phyloP scores from a whole-genome alignment of 2,797 vertebrate genomes.

The Pipistrellus pygmaeus region DNA sequence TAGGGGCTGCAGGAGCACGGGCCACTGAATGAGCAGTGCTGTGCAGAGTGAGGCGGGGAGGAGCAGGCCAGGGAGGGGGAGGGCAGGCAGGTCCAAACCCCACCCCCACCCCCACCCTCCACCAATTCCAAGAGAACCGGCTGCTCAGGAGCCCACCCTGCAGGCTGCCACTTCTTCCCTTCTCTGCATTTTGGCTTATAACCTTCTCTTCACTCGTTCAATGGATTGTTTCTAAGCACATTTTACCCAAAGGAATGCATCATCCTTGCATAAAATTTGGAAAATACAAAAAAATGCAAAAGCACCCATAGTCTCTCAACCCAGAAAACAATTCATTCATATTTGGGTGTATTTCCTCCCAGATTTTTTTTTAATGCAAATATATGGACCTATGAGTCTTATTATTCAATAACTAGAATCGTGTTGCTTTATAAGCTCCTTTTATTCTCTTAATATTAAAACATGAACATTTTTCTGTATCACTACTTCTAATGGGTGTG shows the following conservation, averaged over 20 bases:
- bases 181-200: not conserved
- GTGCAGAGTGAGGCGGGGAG: not conserved
- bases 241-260: not conserved
- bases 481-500: not conserved
- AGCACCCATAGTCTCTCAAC: not conserved
- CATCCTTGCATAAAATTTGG: not conserved
- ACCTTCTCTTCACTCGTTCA: not conserved
- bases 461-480: not conserved
- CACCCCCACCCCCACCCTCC: no score
- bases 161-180: not conserved
- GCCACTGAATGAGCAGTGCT: not conserved
- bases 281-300: not conserved
- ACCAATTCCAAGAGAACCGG: fast-evolving
- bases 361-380: not conserved
- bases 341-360: not conserved
- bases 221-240: not conserved
- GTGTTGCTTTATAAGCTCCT: not conserved
- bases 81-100: no score
- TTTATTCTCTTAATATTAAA: slow-evolving; percentile 28
- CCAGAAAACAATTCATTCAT: not conserved
- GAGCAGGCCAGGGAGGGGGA: no score
- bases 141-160: fast-evolving
- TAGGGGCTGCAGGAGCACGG: not conserved
- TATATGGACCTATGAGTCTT: not conserved
- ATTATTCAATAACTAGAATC: not conserved